phyloP scores from a whole-genome alignment of 2,888 invertebrate genomes.

The Odontocolon sp. region DNA sequence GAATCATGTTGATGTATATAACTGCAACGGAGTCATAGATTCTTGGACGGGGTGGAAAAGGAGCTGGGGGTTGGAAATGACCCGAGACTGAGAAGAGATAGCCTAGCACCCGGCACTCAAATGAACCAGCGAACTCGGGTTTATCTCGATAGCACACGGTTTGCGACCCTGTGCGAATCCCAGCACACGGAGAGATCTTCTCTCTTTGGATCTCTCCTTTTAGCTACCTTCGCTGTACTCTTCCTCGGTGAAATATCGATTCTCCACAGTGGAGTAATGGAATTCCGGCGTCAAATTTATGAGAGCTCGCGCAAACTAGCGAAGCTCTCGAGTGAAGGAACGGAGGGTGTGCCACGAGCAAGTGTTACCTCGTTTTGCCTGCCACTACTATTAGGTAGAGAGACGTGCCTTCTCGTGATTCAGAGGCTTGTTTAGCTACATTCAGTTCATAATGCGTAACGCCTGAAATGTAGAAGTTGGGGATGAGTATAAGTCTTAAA shows the following conservation, averaged over 20 bases:
- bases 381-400: conserved; percentile 42
- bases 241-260: conserved; percentile 72
- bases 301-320: conserved; percentile 64
- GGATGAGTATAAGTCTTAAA: no score
- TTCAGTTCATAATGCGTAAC: conserved; percentile 33
- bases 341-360: conserved; percentile 6
- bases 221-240: conserved; percentile 47
- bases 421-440: conserved; percentile 5
- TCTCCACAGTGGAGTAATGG: conserved; percentile 71
- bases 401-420: conserved; percentile 20
- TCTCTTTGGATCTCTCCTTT: conserved; percentile 11
- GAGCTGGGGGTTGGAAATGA: neutral
- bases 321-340: conserved; percentile 44
- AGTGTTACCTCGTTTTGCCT: conserved; percentile 12
- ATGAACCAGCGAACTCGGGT: conserved; percentile 41
- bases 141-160: conserved; percentile 53
- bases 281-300: conserved; percentile 77
- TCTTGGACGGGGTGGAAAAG: neutral
- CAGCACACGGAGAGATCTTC: conserved; percentile 41
- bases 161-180: conserved; percentile 25
- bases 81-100: conserved; percentile 11
- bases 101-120: conserved; percentile 27
- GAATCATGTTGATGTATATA: neutral
- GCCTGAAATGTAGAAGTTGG: no score
- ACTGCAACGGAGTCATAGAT: neutral